Evolutionary conservation across 2,797 vertebrate genomes (phyloP), one percentile per base, ranked within the genome.

Genomic region (Selene dorsalis): DNA sequence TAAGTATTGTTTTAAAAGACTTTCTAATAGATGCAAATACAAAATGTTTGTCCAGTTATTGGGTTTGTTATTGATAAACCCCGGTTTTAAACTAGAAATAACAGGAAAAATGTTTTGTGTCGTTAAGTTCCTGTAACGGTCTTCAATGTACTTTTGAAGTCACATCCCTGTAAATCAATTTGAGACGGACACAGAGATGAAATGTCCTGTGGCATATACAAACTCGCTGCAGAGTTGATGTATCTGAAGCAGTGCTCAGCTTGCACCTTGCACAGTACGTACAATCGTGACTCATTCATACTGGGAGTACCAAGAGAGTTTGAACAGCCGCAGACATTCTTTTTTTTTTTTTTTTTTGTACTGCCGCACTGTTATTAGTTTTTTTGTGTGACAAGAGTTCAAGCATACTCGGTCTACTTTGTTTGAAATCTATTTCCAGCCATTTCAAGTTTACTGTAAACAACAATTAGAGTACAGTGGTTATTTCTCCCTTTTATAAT

Each of bases 351-450:
- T 70, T 48, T 56, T 71, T 18, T 76, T 72, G 62, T 81, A 58
- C 55, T 62, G 63, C 67, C 52, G 53, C 69, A 63, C 68, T 76
- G 70, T 73, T 74, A 63, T 82, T 76, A 74, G 57, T 72, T 77
- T 75, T 77, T 77, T 62, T 39, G 59, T 75, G 68, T 70, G 57
- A 83, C 69, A 69, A 64, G 45, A 75, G 38, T 80, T 71, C 55
- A 71, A 73, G 24, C 75, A 47, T 58, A 75, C 58, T 73, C 32
- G 20, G 69, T 32, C 43, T 58, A 41, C 77, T 81, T 84, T 79
- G 62, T 73, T 75, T 87, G 62, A 87, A 85, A 84, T 82, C 45
- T 82, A 66, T 90, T 88, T 83, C 53, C 80, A 85, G 75, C 57
- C 10, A 65, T 86, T 86, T 77, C 20, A 45, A 68, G 72, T 79